Conservation (phyloP, 2,113 vertebrate genomes). For the Cisticola juncidis region DNA sequence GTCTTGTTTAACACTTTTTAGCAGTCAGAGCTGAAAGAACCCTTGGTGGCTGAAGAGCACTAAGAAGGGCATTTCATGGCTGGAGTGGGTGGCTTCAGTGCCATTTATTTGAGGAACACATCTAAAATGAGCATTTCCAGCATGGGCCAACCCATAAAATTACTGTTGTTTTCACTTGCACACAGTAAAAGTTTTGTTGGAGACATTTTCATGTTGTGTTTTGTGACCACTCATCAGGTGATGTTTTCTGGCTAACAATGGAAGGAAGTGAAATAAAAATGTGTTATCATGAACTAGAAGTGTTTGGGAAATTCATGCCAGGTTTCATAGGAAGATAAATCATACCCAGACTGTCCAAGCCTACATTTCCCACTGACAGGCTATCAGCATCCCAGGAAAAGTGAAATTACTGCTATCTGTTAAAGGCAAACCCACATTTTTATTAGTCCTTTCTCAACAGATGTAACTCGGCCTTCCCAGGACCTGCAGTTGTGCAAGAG, state of each 20-base stretch:
- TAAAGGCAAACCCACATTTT: background rate
- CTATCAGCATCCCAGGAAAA: background rate
- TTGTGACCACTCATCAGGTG: background rate
- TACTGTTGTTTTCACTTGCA: background rate
- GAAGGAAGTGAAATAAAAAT: slow-evolving; percentile 43
- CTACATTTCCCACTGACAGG: background rate
- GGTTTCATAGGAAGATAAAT: slow-evolving; percentile 33
- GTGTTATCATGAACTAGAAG: background rate
- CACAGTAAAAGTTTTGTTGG: background rate
- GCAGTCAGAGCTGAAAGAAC: background rate
- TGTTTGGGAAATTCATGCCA: slow-evolving; percentile 41
- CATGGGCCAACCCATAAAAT: background rate
- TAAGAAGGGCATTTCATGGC: background rate
- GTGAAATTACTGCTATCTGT: background rate
- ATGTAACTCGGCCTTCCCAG: background rate
- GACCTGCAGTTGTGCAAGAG: background rate
- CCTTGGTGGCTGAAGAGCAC: background rate
- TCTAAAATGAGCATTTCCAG: background rate
- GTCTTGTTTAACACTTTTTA: background rate
- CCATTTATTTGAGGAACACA: background rate
- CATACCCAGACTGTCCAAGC: background rate
- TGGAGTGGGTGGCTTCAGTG: background rate
- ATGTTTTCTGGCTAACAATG: slow-evolving; percentile 46
- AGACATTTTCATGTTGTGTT: background rate
- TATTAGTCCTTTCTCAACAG: background rate